Percentiles rank a stretch among this genome's conserved stretches.
Evolutionary conservation across 2,113 vertebrate genomes (phyloP).

Genomic region (Zapornia atra): DNA sequence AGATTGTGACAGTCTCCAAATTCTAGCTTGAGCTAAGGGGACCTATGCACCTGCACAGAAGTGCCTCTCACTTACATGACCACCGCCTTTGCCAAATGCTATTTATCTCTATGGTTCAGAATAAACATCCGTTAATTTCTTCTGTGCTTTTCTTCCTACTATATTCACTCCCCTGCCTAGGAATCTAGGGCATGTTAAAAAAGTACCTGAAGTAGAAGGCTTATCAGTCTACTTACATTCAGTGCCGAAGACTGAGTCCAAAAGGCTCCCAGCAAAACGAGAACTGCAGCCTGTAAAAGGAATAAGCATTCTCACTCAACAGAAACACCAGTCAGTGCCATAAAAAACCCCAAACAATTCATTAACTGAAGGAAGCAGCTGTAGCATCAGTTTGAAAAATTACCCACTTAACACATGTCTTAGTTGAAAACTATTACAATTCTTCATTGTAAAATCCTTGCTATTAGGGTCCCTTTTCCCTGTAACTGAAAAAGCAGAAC

Average conservation of each 20-base stretch:
- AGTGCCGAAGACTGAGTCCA: conserved; percentile 48
- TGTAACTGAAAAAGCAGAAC: not conserved
- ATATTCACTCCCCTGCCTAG: not conserved
- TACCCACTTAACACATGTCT: not conserved
- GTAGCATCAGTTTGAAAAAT: not conserved
- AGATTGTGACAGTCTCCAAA: not conserved
- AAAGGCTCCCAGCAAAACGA: conserved; percentile 54
- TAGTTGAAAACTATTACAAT: not conserved
- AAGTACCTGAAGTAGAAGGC: not conserved
- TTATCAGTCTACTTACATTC: conserved; percentile 44
- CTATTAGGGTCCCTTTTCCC: not conserved
- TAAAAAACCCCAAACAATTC: not conserved
- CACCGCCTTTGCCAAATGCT: not conserved
- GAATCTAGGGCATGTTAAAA: not conserved
- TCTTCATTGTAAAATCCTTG: not conserved
- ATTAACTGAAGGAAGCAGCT: not conserved
- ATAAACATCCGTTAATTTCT: not conserved
- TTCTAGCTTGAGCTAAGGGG: not conserved
- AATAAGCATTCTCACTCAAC: not conserved
- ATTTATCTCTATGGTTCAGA: not conserved
- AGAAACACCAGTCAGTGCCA: not conserved
- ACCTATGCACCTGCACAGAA: not conserved
- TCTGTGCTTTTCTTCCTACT: not conserved
- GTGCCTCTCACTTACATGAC: not conserved
- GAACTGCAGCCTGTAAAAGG: conserved; percentile 60